Base-by-base conservation (phyloP, 2,113 vertebrate species). In the Polypterus bichir region DNA sequence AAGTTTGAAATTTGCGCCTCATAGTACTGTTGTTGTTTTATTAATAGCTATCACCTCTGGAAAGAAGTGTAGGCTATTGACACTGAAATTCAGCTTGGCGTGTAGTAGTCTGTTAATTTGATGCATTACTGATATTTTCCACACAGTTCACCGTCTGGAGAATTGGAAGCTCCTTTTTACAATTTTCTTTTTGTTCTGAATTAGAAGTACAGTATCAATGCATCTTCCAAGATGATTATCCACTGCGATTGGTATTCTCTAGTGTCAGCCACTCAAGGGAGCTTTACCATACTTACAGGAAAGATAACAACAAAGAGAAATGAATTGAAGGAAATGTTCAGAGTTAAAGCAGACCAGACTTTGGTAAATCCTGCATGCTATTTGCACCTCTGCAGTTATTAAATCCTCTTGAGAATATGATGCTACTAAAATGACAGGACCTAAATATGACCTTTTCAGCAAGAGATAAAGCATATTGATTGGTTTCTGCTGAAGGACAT, bases 381-480 rank as follows among this genome's bases (percentile, higher is more conserved):
- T 46, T n/a, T 1, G 2, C 59, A 57, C 59, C 49, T 77, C 58
- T 62, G 48, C 44, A 67, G 62, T 75, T 69, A 60, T 51, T 78
- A 61, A 60, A 60, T 69, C 60, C 56, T 66, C 55, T 27, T 56
- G 47, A 73, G 74, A 60, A 47, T 57, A 73, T 64, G 67, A 69
- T 67, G 46, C 63, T 0, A 0, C 73, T 72, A 66, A 77, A 76
- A 80, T 69, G 64, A 71, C 75, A 72, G 70, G 76, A 81, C 69
- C 69, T 74, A 79, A 81, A 68, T 71, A 72, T 76, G 77, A 81
- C 65, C 73, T 86, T 76, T 79, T 78, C 64, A 75, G 52, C 63
- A 81, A 84, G 74, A 77, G 70, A 72, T 76, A 79, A 77, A 86
- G 73, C 66, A 64, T 84, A 86, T 84, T 86, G 83, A 90, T 87